These are phyloP conservation scores for Nycticorax nycticorax DNA, from an alignment of 2,113 vertebrate genomes.

Conservation along the genomic window DNA sequence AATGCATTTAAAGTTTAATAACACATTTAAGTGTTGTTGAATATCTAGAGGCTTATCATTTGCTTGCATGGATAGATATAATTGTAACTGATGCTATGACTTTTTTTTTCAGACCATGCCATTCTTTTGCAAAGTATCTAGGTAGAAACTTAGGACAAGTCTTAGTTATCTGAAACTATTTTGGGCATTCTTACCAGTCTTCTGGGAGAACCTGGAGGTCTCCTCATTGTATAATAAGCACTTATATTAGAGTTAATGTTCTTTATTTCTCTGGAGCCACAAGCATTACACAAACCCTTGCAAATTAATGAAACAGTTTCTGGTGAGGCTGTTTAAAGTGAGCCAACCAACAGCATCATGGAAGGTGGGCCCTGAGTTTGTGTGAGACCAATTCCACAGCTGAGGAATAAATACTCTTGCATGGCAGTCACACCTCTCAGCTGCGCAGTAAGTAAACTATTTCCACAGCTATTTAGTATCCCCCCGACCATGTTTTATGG, in stretches of 20 bases:
- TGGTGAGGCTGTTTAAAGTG: background rate
- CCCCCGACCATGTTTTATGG: fast-evolving
- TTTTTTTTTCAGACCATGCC: background rate
- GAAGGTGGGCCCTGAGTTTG: background rate
- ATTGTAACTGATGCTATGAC: background rate
- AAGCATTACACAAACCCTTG: background rate
- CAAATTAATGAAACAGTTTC: background rate
- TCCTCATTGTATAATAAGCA: background rate
- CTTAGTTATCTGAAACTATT: background rate
- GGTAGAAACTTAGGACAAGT: background rate
- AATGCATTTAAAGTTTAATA: background rate
- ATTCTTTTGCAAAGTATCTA: background rate
- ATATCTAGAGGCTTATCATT: background rate
- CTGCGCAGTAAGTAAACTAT: background rate
- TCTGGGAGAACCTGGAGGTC: background rate
- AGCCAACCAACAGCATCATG: background rate
- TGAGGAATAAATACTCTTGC: background rate
- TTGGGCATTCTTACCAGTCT: background rate
- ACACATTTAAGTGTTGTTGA: background rate
- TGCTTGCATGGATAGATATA: background rate
- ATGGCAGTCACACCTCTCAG: background rate
- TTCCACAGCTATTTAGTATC: background rate
- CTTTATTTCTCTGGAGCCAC: background rate
- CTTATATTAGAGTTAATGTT: background rate
- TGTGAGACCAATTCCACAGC: background rate